Evolutionary conservation across 2,797 vertebrate species (phyloP), one percentile per base, ranked within the genome.

Genomic region (Pitangus sulphuratus): DNA sequence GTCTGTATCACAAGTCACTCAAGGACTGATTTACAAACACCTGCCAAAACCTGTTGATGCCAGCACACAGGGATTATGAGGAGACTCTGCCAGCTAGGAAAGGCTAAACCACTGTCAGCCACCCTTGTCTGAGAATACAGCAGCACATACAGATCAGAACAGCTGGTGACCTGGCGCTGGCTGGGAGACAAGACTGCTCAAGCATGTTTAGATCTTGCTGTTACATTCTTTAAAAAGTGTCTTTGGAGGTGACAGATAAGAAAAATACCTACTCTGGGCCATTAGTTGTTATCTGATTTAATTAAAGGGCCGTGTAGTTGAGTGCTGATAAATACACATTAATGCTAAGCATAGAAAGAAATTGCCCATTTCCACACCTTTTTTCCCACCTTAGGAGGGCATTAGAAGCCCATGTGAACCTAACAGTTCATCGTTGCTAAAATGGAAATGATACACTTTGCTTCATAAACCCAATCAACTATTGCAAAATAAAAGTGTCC

Each of bases 261-360:
- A 83, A 93, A 95, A 91, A 86, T 75, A 81, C 50, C 22, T 79
- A 44, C 53, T 61, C 22, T 62, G 37, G 24, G 44, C 62, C 57
- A 89, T 65, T 89, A 88, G 26, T 54, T 91, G 30, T 83, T 95
- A 89, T 81, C 94, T 79, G 89, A 86, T 86, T 93, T 90, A 91
- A 92, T 91, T 89, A 78, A 82, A 91, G 33, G 64, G 9, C 20
- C 72, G 17, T 7, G 1, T 68, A 64, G 22, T 44, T 79, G 28
- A 42, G 16, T 42, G 37, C 12, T 84, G 62, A 81, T 92, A 87
- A 90, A 64, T 57, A 74, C 2, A 2, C 1, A 21, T n/a, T 42
- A 61, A 54, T 31, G 33, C 42, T 89, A 91, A 87, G 31, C 64
- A 80, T 44, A 33, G 60, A 66, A 56, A 48, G 11, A 70, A 77